Percentiles rank a stretch among this genome's conserved stretches.
Evolutionary conservation across 2,888 invertebrate genomes (phyloP).

Genomic region (Blastobasis lacticolella): DNA sequence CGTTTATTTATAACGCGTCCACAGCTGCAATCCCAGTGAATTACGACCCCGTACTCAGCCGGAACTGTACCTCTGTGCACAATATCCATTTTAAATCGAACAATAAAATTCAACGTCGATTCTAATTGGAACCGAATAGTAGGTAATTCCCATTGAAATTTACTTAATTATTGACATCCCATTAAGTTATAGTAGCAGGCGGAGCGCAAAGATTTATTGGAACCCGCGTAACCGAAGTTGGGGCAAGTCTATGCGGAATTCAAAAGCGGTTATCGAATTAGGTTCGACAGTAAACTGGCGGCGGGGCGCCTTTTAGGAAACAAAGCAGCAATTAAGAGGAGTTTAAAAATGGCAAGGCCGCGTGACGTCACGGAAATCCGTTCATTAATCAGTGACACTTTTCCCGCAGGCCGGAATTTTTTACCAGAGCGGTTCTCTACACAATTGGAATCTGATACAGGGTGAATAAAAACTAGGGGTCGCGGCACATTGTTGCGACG

Average conservation of each 20-base stretch:
- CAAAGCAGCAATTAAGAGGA: slow-evolving; percentile 11
- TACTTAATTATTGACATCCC: slow-evolving; percentile 2
- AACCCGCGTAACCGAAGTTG: neutral
- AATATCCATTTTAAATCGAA: too few species aligned
- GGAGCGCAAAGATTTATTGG: neutral
- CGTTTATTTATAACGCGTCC: slow-evolving; percentile 10
- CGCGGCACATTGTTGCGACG: slow-evolving; percentile 23
- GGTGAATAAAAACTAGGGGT: slow-evolving; percentile 27
- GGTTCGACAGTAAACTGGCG: neutral
- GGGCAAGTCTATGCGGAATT: neutral
- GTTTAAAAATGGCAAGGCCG: slow-evolving; percentile 16
- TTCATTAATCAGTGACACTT: slow-evolving; percentile 22
- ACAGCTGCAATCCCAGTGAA: too few species aligned
- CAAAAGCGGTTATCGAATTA: neutral
- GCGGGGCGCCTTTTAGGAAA: slow-evolving; percentile 3
- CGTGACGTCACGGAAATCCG: slow-evolving; percentile 1
- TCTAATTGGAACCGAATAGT: neutral
- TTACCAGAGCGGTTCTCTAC: slow-evolving; percentile 8
- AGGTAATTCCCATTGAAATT: neutral
- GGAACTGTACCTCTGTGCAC: too few species aligned
- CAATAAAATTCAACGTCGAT: neutral
- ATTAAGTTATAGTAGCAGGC: slow-evolving; percentile 1
- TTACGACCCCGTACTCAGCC: too few species aligned
- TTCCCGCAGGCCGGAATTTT: slow-evolving; percentile 8
- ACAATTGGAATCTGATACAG: slow-evolving; percentile 25